Conservation (phyloP, 2,888 invertebrate genomes). For the Torymus auratus region DNA sequence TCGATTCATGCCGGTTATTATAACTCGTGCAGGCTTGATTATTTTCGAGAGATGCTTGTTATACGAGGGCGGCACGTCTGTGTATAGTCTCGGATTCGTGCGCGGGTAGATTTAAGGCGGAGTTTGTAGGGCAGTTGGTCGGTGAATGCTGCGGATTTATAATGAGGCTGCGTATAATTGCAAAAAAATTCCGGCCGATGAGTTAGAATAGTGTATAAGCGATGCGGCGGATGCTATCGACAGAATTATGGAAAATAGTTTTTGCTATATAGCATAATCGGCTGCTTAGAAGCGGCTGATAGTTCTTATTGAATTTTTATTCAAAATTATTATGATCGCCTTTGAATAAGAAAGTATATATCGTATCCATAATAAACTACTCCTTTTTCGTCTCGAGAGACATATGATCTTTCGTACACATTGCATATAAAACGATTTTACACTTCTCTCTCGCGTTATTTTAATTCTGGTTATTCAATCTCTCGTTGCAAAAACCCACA, state of each 20-base stretch:
- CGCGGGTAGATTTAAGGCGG: conserved; percentile 16
- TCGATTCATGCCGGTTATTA: conserved; percentile 3
- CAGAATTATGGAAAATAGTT: background rate
- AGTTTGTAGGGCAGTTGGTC: conserved; percentile 17
- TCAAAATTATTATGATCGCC: background rate
- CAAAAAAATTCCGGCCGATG: no score
- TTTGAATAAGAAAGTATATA: no score
- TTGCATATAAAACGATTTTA: no score
- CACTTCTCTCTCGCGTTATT: no score
- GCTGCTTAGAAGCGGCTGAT: background rate
- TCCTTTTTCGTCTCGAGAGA: no score
- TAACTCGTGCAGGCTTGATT: background rate
- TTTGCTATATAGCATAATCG: background rate
- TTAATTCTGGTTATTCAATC: no score
- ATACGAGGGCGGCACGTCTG: background rate
- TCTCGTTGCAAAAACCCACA: no score
- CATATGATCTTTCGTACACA: no score
- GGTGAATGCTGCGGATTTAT: no score
- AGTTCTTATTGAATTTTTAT: conserved; percentile 9
- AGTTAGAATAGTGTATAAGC: no score
- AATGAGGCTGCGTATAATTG: no score
- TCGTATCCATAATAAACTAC: no score
- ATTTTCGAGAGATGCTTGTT: background rate
- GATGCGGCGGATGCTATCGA: background rate
- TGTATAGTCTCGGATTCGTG: conserved; percentile 16